phyloP scores from a whole-genome alignment of 2,888 invertebrate species.

The Netelia fuscicornis region DNA sequence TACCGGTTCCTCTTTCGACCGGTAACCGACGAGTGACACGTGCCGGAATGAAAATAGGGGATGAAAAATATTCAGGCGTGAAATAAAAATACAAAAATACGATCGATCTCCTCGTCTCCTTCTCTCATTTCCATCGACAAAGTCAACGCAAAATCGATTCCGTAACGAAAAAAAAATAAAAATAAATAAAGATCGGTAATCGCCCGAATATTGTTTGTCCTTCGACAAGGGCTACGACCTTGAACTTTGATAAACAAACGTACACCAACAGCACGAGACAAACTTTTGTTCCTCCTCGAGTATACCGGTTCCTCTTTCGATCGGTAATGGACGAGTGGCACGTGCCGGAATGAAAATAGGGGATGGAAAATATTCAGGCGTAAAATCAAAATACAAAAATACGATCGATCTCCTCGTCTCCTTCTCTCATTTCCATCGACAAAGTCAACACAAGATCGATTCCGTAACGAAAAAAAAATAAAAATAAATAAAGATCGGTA shows the following conservation, averaged over 20 bases:
- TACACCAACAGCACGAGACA: constrained; percentile 17
- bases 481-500: too few relatives aligned
- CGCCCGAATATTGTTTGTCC: too few relatives aligned
- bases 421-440: constrained; percentile 11
- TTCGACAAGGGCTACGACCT: too few relatives aligned
- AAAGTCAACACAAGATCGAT: not conserved
- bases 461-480: not conserved
- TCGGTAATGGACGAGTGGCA: constrained; percentile 32
- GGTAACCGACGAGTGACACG: constrained; percentile 35
- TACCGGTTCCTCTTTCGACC: constrained; percentile 29
- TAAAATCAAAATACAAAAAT: constrained; percentile 20
- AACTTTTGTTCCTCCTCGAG: constrained; percentile 44
- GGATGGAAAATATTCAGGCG: constrained; percentile 30
- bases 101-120: constrained; percentile 17
- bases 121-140: constrained; percentile 11
- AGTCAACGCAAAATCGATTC: not conserved
- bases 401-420: constrained; percentile 15
- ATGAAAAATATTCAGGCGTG: constrained; percentile 41
- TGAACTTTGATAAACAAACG: not conserved
- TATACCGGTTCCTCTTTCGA: constrained; percentile 26
- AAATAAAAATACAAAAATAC: constrained; percentile 23
- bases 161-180: not conserved
- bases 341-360: constrained; percentile 11
- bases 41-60: not conserved
- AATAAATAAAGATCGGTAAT: too few relatives aligned